Evolutionary conservation across 2,797 vertebrate species (phyloP), one percentile per base, ranked within the genome.

Genomic region (Clarias laeviceps): DNA sequence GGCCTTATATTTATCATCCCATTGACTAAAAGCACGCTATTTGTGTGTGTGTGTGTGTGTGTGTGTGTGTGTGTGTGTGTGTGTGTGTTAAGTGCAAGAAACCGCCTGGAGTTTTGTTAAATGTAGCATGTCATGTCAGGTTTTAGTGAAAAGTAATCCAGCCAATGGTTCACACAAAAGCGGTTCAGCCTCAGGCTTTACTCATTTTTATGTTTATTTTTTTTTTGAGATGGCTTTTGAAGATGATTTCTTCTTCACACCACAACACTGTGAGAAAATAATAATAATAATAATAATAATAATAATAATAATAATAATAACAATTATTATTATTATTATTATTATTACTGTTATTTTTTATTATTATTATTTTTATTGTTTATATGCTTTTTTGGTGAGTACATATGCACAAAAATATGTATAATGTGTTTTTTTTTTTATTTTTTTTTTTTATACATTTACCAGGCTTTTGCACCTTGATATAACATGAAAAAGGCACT

Each of bases 1-100:
- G 83, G 80, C 78, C 88, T 88, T 73, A 37, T 70, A 40, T 56
- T 9, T 90, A 91, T 93, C 90, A 92, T 79, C 88, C 90, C 88
- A 89, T 85, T 76, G 64, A 85, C 64, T 84, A 62, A 79, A 83
- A 81, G 62, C 29, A 64, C 40, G 34, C n/a, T 69, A 66, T 56
- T 6, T 70, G 78, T 72, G 57, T 45, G 83, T 57, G 82, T 68
- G 74, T 37, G 83, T 40, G 72, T 69, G n/a, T 27, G 83, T 66
- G 27, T 62, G 14, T 54, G 56, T 69, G 77, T 88, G 62, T 65
- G 50, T 78, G 64, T 78, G 66, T 37, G 82, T 77, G 81, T 66
- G 62, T 56, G 73, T 34, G 12, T n/a, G 11, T 59, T 76, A 56
- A 45, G 20, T 34, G 56, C 3, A 11, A 82, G 65, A 82, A 81